phyloP scores from a whole-genome alignment of 1,140 invertebrate species.

The Drosophila paulistorum region DNA sequence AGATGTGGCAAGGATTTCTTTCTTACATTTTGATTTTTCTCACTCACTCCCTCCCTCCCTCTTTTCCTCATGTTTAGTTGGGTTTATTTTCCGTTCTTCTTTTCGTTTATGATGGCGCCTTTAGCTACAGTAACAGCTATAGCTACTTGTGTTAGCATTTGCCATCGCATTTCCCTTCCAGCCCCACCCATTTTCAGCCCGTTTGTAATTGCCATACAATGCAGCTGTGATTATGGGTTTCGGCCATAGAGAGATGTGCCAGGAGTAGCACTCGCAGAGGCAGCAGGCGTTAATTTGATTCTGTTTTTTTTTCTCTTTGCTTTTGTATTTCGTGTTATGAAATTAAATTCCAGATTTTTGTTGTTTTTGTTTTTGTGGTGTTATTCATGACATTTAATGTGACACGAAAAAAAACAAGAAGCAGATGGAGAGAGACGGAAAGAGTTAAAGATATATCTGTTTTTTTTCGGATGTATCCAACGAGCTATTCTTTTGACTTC shows the following conservation, averaged over 20 bases:
- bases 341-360: neutral
- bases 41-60: neutral
- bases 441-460: neutral
- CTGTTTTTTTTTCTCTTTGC: neutral
- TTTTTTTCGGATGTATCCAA: too few species aligned
- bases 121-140: neutral
- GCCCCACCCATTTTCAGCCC: neutral
- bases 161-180: neutral
- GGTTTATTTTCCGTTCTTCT: conserved; percentile 15
- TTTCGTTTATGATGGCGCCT: conserved; percentile 15
- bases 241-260: conserved; percentile 19
- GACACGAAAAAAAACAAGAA: neutral
- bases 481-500: too few species aligned
- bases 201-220: conserved; percentile 57
- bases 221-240: conserved; percentile 65
- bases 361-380: too few species aligned
- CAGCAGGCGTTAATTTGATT: conserved; percentile 55
- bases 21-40: neutral
- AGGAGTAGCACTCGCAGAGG: neutral
- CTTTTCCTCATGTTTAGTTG: conserved; percentile 10
- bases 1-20: conserved; percentile 24
- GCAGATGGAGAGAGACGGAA: neutral
- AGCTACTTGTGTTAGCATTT: conserved; percentile 16
- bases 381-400: too few species aligned
- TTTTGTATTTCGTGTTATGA: neutral